Evolutionary conservation across 2,797 vertebrate species (phyloP).

Genomic region (Xenops minutus): DNA sequence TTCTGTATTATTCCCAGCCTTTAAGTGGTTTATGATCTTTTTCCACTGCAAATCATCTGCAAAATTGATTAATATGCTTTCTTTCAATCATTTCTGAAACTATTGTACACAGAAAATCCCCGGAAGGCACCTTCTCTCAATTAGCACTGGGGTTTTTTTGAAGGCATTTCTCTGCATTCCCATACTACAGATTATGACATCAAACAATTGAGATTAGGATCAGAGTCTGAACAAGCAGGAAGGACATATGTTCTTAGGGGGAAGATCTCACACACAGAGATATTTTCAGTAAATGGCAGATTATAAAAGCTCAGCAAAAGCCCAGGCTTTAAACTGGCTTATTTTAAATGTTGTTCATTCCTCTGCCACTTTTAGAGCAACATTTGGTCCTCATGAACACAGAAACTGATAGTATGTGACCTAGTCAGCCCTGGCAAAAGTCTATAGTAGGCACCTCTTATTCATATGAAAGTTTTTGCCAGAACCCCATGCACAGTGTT

Average conservation of each 20-base stretch:
- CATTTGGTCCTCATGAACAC: neutral
- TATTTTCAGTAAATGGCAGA: conserved; percentile 40
- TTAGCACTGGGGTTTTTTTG: neutral
- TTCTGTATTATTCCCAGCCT: neutral
- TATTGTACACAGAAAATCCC: conserved; percentile 3
- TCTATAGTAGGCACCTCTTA: neutral
- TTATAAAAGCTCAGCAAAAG: conserved; percentile 47
- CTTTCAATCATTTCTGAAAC: conserved; percentile 34
- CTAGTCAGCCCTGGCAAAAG: neutral
- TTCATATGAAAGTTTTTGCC: neutral
- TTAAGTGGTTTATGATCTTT: conserved; percentile 20
- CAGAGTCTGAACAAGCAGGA: conserved; percentile 49
- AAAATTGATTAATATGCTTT: conserved; percentile 52
- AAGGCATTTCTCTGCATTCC: conserved; percentile 33
- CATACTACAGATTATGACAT: conserved; percentile 55
- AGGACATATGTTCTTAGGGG: conserved; percentile 45
- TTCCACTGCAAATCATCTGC: conserved; percentile 40
- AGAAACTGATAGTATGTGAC: neutral
- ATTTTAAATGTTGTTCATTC: neutral
- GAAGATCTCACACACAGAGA: conserved; percentile 39
- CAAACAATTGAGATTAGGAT: conserved; percentile 58
- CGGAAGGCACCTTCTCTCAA: conserved; percentile 40
- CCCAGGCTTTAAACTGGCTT: neutral
- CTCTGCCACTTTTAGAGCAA: conserved; percentile 4
- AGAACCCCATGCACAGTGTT: neutral